phyloP scores from a whole-genome alignment of 1,140 invertebrate genomes.

The Gerris buenoi region DNA sequence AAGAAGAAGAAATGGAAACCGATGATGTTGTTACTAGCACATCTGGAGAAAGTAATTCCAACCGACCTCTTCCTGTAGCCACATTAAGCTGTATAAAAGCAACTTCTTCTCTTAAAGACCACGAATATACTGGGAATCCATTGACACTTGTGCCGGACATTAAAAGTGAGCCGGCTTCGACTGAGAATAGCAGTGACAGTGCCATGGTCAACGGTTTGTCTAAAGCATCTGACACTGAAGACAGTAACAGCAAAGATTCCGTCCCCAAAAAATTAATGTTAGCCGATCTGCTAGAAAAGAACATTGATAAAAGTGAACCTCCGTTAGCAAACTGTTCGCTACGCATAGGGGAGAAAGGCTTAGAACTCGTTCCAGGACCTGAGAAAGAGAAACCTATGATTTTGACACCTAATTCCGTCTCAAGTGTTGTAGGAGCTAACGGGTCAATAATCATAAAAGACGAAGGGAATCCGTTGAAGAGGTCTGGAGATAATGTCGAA shows the following conservation, averaged over 20 bases:
- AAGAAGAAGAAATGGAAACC: neutral
- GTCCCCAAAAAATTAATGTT: constrained; percentile 33
- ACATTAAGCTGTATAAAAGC: constrained; percentile 28
- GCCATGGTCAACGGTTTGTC: neutral
- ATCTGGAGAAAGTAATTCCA: constrained; percentile 15
- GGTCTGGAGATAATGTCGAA: constrained; percentile 25
- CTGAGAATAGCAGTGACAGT: neutral
- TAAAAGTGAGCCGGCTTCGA: neutral
- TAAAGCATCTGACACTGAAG: constrained; percentile 34
- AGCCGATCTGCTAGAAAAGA: constrained; percentile 49
- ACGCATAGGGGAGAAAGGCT: constrained; percentile 41
- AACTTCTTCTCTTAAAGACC: neutral
- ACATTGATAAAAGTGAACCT: constrained; percentile 41
- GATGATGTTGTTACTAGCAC: neutral
- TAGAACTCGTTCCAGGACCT: constrained; percentile 36
- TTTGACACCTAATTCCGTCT: constrained; percentile 23
- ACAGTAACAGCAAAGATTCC: constrained; percentile 21
- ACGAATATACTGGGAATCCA: neutral
- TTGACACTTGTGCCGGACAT: neutral
- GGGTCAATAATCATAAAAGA: neutral
- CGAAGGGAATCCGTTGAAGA: constrained; percentile 11
- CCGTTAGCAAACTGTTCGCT: constrained; percentile 42
- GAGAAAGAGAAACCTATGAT: neutral
- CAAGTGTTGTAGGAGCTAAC: constrained; percentile 18
- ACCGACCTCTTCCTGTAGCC: constrained; percentile 33